Evolutionary conservation across 2,113 vertebrate species (phyloP).

Genomic region (Epinephelus fuscoguttatus): DNA sequence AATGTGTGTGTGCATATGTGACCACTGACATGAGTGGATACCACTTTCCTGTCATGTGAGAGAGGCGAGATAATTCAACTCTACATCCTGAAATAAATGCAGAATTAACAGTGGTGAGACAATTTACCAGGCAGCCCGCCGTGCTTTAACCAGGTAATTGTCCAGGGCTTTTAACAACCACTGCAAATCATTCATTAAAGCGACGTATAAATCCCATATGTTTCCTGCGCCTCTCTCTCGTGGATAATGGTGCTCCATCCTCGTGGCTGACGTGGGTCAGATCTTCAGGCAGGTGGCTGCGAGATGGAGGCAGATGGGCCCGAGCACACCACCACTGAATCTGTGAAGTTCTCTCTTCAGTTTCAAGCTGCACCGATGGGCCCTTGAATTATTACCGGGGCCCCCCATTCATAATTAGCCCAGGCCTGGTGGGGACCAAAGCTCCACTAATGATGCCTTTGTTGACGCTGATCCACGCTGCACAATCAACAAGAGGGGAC

Average conservation of each 20-base stretch:
- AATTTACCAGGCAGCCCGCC: conserved; percentile 50
- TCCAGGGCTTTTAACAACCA: conserved; percentile 66
- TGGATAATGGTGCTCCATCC: conserved; percentile 70
- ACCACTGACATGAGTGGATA: neutral
- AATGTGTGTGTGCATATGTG: neutral
- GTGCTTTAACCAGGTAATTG: conserved; percentile 62
- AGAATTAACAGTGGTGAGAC: conserved; percentile 47
- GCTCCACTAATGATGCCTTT: conserved; percentile 86
- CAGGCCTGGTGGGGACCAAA: conserved; percentile 84
- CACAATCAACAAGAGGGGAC: conserved; percentile 84
- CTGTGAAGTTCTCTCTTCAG: conserved; percentile 80
- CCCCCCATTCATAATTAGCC: conserved; percentile 86
- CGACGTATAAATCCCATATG: conserved; percentile 76
- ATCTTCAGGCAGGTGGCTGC: conserved; percentile 82
- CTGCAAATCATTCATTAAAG: conserved; percentile 70
- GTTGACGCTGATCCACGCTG: conserved; percentile 82
- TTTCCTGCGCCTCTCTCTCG: conserved; percentile 67
- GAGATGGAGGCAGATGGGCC: conserved; percentile 81
- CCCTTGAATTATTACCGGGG: conserved; percentile 83
- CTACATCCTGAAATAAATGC: conserved; percentile 19
- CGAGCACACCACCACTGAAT: conserved; percentile 71
- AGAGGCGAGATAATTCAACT: neutral
- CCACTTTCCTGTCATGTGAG: neutral
- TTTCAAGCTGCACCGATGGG: conserved; percentile 81
- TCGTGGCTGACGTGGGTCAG: conserved; percentile 74